Evolutionary conservation across 2,888 invertebrate species (phyloP), one percentile per base, ranked within the genome.

Genomic region (Euclidia mi): DNA sequence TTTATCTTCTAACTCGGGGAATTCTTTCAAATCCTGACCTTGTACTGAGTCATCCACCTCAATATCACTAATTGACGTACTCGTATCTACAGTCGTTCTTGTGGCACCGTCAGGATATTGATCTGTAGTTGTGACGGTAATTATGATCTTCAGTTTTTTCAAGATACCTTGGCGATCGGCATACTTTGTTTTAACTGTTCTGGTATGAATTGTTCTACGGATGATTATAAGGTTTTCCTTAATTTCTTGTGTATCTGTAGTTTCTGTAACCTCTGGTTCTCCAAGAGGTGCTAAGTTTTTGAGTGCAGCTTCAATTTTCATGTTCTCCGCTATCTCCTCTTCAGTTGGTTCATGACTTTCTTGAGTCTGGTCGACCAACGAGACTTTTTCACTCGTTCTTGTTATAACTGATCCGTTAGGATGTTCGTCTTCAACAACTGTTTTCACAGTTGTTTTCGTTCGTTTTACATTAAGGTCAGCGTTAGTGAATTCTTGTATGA

Each of bases 371-470:
- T 94, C 94, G 17, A 80, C 56, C 2, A 90, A 60, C 10, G 89
- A 86, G 9, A 89, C 79, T 64, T 89, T 91, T 82, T 92, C 90
- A 74, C 83, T 90, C 1, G 88, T 90, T 76, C 85, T 91, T 18
- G 86, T 89, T 9, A 85, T 76, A 7, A 91, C 64, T 28, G 91
- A 84, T 3, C 92, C 91, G 81, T 93, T 90, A 2, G 91, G 90
- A 63, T 90, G 80, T 73, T 88, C 87, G 70, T 94, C 94, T 82
- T 91, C 91, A 14, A 80, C 80, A 2, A 85, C 65, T 2, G 88
- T 93, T 58, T 72, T 88, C 0, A 86, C 76, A n/a, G 82, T 90
- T 6, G 80, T 90, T 76, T 91, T 91, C 7, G 81, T 82, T 72
- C 89, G 83, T 57, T 83, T 88, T 1, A 85, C 62, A 45, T 82